Percentiles rank a stretch among this genome's conserved stretches.
phyloP scores from a whole-genome alignment of 2,888 invertebrate genomes.

The Chaetogeoica ovagalla region DNA sequence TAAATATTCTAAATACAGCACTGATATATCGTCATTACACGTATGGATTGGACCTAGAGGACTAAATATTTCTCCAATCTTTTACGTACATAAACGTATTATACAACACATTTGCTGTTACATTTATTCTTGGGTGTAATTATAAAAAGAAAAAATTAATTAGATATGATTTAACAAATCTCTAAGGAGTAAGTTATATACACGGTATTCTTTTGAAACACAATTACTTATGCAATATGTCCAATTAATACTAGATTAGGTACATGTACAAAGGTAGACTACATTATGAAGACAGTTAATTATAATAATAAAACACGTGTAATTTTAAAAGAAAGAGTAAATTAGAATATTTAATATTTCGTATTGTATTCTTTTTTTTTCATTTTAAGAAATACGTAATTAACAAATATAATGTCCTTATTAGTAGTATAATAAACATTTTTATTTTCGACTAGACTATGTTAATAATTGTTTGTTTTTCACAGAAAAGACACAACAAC shows the following conservation, averaged over 20 bases:
- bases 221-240: background rate
- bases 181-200: too few species aligned
- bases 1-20: too few species aligned
- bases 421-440: constrained; percentile 37
- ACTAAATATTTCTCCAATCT: too few species aligned
- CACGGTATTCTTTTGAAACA: too few species aligned
- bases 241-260: background rate
- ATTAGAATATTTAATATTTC: constrained; percentile 46
- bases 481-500: constrained; percentile 49
- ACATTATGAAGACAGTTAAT: background rate
- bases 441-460: constrained; percentile 51
- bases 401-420: constrained; percentile 45
- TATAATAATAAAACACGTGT: background rate
- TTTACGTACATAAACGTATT: too few species aligned
- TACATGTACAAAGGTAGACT: background rate
- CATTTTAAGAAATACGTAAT: constrained; percentile 36
- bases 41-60: too few species aligned
- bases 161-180: too few species aligned
- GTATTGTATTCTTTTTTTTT: constrained; percentile 19
- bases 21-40: too few species aligned
- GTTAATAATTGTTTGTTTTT: constrained; percentile 48
- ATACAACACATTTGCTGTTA: too few species aligned
- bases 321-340: constrained; percentile 20
- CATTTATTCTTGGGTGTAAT: too few species aligned
- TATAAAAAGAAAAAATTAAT: too few species aligned